Evolutionary conservation across 2,888 invertebrate species (phyloP).

Genomic region (Leptinotarsa rubiginosa): DNA sequence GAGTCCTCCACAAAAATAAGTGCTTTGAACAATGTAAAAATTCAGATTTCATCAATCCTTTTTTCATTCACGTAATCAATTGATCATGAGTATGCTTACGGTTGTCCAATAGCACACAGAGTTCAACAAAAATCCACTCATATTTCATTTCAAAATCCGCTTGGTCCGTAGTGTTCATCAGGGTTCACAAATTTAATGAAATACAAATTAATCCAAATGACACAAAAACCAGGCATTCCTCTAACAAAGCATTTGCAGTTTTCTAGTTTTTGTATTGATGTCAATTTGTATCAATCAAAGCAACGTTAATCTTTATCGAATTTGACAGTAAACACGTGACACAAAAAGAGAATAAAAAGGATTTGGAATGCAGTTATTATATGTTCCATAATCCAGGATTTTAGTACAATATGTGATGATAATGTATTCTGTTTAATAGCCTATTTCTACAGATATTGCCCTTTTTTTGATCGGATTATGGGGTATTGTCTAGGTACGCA

Average conservation of each 20-base stretch:
- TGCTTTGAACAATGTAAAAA: too few species aligned
- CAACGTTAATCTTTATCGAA: conserved; percentile 16
- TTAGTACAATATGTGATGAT: conserved; percentile 58
- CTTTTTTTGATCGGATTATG: conserved; percentile 62
- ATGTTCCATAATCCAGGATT: conserved; percentile 61
- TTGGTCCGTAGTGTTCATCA: too few species aligned
- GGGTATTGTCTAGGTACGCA: conserved; percentile 41
- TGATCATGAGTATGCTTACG: too few species aligned
- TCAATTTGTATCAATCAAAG: conserved; percentile 22
- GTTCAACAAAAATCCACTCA: too few species aligned
- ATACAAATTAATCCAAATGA: background rate
- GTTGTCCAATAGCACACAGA: too few species aligned
- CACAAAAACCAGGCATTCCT: background rate
- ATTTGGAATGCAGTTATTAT: conserved; percentile 20
- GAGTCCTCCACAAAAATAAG: too few species aligned
- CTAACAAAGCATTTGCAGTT: background rate
- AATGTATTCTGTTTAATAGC: conserved; percentile 64
- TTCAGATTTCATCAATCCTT: too few species aligned
- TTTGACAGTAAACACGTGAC: conserved; percentile 29
- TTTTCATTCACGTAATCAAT: too few species aligned
- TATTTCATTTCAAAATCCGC: too few species aligned
- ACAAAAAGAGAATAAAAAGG: conserved; percentile 26
- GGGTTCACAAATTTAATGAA: background rate
- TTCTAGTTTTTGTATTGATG: conserved; percentile 11
- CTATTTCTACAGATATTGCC: conserved; percentile 64